Conservation (phyloP, 2,888 invertebrate genomes). For the Andrena bucephala region DNA sequence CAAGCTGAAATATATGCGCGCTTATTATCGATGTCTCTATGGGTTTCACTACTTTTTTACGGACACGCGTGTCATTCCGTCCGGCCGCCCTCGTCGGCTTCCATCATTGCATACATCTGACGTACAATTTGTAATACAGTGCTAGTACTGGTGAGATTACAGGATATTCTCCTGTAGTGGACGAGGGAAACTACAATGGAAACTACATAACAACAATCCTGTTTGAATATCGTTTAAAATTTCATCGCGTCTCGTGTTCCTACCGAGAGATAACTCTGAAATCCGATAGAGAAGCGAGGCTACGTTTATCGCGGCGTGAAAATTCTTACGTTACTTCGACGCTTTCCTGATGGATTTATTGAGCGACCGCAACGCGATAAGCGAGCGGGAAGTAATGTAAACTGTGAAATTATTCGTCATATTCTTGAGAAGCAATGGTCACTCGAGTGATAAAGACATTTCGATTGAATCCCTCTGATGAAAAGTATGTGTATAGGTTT, state of each 20-base stretch:
- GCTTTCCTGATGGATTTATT: constrained; percentile 7
- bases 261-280: background rate
- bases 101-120: background rate
- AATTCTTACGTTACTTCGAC: constrained; percentile 3
- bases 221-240: constrained; percentile 1
- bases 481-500: background rate
- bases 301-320: constrained; percentile 1
- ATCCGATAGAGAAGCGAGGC: constrained; percentile 10
- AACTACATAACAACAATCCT: background rate
- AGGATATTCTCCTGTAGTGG: background rate
- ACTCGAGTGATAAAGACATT: background rate
- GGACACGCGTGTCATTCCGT: background rate
- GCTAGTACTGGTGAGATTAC: background rate
- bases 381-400: background rate
- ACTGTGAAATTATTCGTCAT: background rate
- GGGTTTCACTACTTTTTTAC: background rate
- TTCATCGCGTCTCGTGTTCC: background rate
- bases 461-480: background rate
- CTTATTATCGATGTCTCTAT: constrained; percentile 18
- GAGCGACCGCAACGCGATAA: background rate
- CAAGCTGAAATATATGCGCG: constrained; percentile 11
- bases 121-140: background rate
- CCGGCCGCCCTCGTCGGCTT: background rate
- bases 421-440: background rate
- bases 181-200: background rate